A percentile compares a stretch with the other conserved stretches of the same genome.
Conservation (phyloP, 2,113 vertebrate genomes). For the Motacilla tschutschensis region DNA sequence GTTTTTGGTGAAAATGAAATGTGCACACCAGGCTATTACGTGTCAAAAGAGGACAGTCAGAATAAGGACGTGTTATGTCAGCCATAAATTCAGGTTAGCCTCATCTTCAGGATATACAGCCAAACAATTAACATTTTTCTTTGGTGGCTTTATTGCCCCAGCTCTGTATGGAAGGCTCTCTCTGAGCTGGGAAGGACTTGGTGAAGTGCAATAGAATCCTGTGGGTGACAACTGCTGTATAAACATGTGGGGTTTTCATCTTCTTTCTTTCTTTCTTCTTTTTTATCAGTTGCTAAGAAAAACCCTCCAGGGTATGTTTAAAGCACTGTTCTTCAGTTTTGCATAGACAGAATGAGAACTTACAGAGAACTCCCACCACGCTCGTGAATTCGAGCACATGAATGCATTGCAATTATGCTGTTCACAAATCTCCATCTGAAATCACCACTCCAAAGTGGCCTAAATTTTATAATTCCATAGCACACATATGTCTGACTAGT, state of each 20-base stretch:
- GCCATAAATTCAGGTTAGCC: not conserved
- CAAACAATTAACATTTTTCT: not conserved
- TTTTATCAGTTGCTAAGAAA: conserved; percentile 13
- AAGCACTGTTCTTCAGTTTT: not conserved
- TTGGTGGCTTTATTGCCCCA: not conserved
- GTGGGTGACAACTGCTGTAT: not conserved
- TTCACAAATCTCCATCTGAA: conserved; percentile 1
- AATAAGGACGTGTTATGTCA: not conserved
- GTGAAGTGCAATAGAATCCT: not conserved
- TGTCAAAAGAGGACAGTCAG: not conserved
- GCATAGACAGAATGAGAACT: not conserved
- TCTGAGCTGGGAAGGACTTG: not conserved
- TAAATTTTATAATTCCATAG: not conserved
- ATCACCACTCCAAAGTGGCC: not conserved
- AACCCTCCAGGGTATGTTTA: not conserved
- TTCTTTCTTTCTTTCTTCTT: not conserved
- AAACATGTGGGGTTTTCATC: not conserved
- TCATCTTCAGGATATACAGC: not conserved
- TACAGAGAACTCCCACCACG: not conserved
- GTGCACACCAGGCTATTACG: not conserved
- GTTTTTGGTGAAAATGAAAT: not conserved
- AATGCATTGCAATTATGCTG: not conserved
- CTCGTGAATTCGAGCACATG: not conserved
- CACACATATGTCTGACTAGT: not conserved
- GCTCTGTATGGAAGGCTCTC: not conserved